phyloP scores from a whole-genome alignment of 1,140 invertebrate genomes.

The Diploscapter pachys region DNA sequence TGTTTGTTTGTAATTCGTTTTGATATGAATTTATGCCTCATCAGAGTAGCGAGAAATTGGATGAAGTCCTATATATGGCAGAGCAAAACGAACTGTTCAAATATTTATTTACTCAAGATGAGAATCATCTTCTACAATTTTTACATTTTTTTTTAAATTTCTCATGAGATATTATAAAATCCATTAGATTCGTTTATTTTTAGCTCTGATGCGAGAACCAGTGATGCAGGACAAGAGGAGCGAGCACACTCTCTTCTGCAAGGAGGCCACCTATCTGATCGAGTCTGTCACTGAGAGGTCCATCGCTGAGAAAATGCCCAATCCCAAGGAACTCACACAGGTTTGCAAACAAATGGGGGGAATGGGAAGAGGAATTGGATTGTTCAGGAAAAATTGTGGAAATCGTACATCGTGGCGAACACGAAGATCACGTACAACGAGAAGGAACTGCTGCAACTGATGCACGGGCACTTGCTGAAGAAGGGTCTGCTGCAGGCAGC shows the following conservation, averaged over 20 bases:
- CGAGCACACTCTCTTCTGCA: conserved; percentile 92
- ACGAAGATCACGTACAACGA: conserved; percentile 90
- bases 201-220: conserved; percentile 87
- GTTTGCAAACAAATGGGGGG: conserved; percentile 9
- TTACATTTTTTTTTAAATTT: conserved; percentile 9
- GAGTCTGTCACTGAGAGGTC: conserved; percentile 77
- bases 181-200: conserved; percentile 45
- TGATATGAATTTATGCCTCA: too few relatives aligned
- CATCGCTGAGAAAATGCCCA: conserved; percentile 65
- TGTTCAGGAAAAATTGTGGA: conserved; percentile 48
- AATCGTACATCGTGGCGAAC: conserved; percentile 84
- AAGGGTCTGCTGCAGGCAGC: conserved; percentile 66
- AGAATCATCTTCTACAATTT: too few relatives aligned
- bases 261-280: conserved; percentile 83
- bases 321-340: conserved; percentile 43
- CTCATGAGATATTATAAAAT: not conserved
- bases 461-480: conserved; percentile 78
- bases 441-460: conserved; percentile 83
- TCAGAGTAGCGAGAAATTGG: not conserved
- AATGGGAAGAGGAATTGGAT: not conserved
- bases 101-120: too few relatives aligned
- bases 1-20: conserved; percentile 19
- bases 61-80: not conserved
- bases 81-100: conserved; percentile 14
- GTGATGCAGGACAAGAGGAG: conserved; percentile 88